Base-by-base conservation (phyloP, 2,113 vertebrate species). In the Corythornis cristatus region DNA sequence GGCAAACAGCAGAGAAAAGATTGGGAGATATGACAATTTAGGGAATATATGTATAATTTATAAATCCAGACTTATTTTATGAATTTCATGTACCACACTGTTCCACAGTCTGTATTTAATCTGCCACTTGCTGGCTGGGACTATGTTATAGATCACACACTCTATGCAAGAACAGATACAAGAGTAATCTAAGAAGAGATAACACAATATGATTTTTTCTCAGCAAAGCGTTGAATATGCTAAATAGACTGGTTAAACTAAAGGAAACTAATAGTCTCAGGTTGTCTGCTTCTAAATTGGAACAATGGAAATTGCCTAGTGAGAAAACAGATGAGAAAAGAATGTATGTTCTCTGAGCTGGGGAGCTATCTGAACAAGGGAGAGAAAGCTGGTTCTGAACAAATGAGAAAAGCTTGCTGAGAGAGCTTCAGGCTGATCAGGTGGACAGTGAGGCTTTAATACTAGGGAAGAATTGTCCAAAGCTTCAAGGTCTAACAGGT, bases 21-120 rank as follows among this genome's bases (percentile, higher is more conserved):
- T 37, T 45, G 77, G 86, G 92, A 94, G 83, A 84, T 64, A 42
- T 50, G 83, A 92, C 73, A 86, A 83, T 95, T 90, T 92, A 65
- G 83, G 43, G 15, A 93, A 86, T 42, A 57, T 73, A 94, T 96
- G 89, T 95, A 91, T 92, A 94, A 95, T 95, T 96, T 93, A 96
- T 94, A 94, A 96, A 88, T 88, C 37, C 70, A 84, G 86, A 92
- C 53, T 94, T 90, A 84, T 83, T 92, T 90, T 86, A 92, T 95
- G 83, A 94, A 94, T 94, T 92, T 86, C 58, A 31, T 83, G 88
- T 86, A 48, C n/a, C 57, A 73, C 68, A 90, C 68, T 48, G 29
- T 75, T 73, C 53, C 86, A 91, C 1, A 0, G 60, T 35, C 68
- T 92, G 65, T 83, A 57, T 96, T 96, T 96, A 93, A 93, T 93